Conservation (phyloP, 2,797 vertebrate species). For the Mallotus villosus region DNA sequence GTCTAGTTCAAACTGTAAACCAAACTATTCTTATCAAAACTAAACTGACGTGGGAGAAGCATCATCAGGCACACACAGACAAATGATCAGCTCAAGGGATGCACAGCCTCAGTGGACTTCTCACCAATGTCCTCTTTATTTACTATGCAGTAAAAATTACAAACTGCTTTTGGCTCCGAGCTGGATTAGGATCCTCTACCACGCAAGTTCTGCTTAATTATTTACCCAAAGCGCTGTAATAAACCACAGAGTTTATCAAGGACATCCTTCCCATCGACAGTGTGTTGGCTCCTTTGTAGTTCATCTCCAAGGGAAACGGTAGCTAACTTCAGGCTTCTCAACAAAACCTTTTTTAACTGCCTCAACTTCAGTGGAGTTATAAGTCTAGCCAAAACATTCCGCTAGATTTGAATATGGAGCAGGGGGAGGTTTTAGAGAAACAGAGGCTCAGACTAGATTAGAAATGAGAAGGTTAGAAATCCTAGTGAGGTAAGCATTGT, state of each 20-base stretch:
- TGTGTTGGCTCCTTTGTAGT: slow-evolving; percentile 7
- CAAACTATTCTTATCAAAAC: slow-evolving; percentile 7
- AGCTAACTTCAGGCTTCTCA: slow-evolving; percentile 10
- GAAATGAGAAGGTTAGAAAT: slow-evolving; percentile 19
- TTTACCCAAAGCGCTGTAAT: slow-evolving; percentile 36
- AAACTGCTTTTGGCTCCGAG: slow-evolving; percentile 35
- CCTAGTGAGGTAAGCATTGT: too few relatives aligned
- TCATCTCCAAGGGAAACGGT: slow-evolving; percentile 22
- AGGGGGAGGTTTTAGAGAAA: too few relatives aligned
- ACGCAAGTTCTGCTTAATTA: slow-evolving; percentile 37
- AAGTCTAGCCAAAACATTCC: too few relatives aligned
- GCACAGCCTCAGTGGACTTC: slow-evolving; percentile 30
- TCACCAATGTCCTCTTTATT: slow-evolving; percentile 27
- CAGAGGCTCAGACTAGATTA: slow-evolving; percentile 9
- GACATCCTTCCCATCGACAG: neutral
- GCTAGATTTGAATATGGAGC: too few relatives aligned
- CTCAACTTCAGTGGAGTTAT: too few relatives aligned
- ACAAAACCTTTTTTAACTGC: neutral
- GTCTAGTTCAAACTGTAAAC: slow-evolving; percentile 6
- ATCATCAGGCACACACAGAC: slow-evolving; percentile 31
- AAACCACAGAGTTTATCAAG: slow-evolving; percentile 2
- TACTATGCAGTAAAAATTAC: slow-evolving; percentile 30
- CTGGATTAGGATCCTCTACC: slow-evolving; percentile 35
- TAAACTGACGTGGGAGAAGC: slow-evolving; percentile 25
- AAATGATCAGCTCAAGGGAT: slow-evolving; percentile 34